These are phyloP conservation scores for Manis pentadactyla DNA, from an alignment of 2,797 vertebrate species.

Conservation along the genomic window DNA sequence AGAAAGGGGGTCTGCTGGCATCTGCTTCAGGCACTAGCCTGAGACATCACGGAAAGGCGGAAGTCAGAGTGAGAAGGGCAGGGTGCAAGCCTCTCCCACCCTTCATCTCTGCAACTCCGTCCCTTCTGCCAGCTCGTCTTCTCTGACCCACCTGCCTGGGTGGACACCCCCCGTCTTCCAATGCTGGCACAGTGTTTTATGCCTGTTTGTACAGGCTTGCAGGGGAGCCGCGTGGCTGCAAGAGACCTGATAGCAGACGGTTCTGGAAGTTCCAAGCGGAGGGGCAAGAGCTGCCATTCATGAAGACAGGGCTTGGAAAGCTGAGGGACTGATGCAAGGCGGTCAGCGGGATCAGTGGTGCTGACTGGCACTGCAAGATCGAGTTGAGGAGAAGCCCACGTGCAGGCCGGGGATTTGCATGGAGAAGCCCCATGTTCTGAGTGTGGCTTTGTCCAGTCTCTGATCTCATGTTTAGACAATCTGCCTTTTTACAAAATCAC, in stretches of 20 bases:
- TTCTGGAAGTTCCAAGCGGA: neutral
- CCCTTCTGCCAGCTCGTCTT: no score
- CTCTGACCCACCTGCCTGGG: no score
- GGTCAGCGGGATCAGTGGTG: fast-evolving
- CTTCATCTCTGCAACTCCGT: no score
- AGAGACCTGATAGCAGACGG: neutral
- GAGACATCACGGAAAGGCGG: neutral
- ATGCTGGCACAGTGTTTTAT: no score
- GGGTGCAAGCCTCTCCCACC: no score
- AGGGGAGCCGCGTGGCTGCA: no score
- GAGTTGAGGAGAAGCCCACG: neutral
- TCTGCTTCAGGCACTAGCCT: fast-evolving
- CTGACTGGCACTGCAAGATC: fast-evolving
- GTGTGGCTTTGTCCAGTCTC: constrained; percentile 32
- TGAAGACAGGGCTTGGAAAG: neutral
- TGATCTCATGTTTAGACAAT: constrained; percentile 42
- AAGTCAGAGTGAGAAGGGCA: no score
- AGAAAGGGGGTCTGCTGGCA: neutral
- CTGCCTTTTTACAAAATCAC: constrained; percentile 61
- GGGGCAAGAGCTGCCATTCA: neutral
- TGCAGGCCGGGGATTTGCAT: neutral
- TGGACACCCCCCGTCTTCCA: no score
- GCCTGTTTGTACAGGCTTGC: neutral
- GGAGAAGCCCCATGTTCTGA: neutral
- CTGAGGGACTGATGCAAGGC: neutral